Percentiles rank a stretch among this genome's conserved stretches.
Evolutionary conservation across 2,888 invertebrate species (phyloP).

Genomic region (Aporophyla nigra): DNA sequence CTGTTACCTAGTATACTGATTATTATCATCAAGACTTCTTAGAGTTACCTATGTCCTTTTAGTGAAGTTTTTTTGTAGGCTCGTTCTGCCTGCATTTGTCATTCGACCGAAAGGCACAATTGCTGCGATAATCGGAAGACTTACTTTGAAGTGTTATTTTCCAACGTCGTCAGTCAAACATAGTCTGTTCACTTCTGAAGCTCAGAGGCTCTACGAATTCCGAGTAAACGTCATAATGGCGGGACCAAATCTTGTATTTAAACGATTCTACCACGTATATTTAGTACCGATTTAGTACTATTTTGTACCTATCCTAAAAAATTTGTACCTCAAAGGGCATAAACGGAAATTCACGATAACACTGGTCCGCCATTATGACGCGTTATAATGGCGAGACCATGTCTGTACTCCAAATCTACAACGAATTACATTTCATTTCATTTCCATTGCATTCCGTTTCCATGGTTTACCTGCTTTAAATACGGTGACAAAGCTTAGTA

Average conservation of each 20-base stretch:
- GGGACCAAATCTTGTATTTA: too few relatives aligned
- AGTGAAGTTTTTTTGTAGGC: not conserved
- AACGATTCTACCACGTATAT: too few relatives aligned
- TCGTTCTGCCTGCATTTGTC: too few relatives aligned
- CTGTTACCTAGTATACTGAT: not conserved
- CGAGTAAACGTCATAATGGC: too few relatives aligned
- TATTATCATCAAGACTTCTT: not conserved
- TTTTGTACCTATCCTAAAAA: too few relatives aligned
- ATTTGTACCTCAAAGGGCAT: too few relatives aligned
- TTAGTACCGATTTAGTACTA: too few relatives aligned
- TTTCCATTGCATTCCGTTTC: not conserved
- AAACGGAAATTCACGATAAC: too few relatives aligned
- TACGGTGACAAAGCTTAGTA: conserved; percentile 14
- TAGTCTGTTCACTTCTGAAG: conserved; percentile 7
- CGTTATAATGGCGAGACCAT: too few relatives aligned
- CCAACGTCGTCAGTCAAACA: not conserved
- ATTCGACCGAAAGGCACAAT: not conserved
- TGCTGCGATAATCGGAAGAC: not conserved
- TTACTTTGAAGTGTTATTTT: not conserved
- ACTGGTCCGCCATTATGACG: too few relatives aligned
- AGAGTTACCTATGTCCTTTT: not conserved
- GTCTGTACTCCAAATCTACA: too few relatives aligned
- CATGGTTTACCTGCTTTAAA: not conserved
- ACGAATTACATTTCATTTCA: too few relatives aligned
- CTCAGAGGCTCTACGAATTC: conserved; percentile 1